Base-by-base conservation (phyloP, 2,113 vertebrate genomes). In the Myrmophylax atrothorax region DNA sequence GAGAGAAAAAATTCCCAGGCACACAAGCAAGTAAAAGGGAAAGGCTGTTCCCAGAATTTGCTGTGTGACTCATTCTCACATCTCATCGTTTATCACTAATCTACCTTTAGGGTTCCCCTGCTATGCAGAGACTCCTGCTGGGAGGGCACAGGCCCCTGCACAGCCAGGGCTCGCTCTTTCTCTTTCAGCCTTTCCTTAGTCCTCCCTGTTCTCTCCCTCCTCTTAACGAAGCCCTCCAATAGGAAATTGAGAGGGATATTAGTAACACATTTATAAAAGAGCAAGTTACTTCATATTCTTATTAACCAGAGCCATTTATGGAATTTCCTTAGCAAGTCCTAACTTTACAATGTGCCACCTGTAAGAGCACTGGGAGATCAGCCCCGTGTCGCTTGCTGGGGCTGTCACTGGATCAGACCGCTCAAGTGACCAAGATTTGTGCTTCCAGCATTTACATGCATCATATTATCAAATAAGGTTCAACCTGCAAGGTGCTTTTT, bases 391-490 rank as follows among this genome's bases (percentile, higher is more conserved):
- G 15, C 94, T 93, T 3, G 3, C 84, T 84, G 88, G 5, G 67
- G 82, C 96, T 97, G 85, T 60, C 93, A 44, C 87, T 70, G 78
- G 83, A 94, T 85, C 86, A 38, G 69, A 84, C 11, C 90, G 97
- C 96, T 96, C 78, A 87, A 69, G 60, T 84, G 93, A 97, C 95
- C 72, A 74, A 98, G 97, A 98, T 98, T 97, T 98, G 96, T 73
- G 37, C 85, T 96, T 95, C 90, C 96, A 92, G 75, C 90, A 93
- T 75, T 97, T 96, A 95, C 46, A 77, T 19, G 94, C 96, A 89
- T 94, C 42, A 35, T 58, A 77, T 94, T 96, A 91, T 98, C 97
- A 98, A 97, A 97, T 97, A 98, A 94, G 94, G 97, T 95, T 98
- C 76, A 73, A 84, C 92, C 95, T 97, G 95, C 97, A 98, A 98